A percentile compares a stretch with the other conserved stretches of the same genome.
phyloP scores from a whole-genome alignment of 2,113 vertebrate species.

The Fulmarus glacialis region DNA sequence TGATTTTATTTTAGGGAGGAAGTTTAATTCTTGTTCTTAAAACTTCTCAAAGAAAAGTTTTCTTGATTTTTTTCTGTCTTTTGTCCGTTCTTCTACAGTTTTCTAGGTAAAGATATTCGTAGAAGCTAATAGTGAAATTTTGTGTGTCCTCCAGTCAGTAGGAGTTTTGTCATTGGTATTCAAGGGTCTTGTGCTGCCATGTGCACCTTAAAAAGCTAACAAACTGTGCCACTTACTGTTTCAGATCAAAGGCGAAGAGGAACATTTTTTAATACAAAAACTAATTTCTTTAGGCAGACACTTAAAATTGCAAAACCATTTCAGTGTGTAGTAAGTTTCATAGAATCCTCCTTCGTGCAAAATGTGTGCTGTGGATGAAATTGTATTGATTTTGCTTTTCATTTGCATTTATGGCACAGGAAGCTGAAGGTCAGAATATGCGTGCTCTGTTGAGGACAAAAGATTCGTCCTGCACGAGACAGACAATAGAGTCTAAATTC shows the following conservation, averaged over 20 bases:
- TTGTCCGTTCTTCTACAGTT: neutral
- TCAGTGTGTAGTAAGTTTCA: fast-evolving
- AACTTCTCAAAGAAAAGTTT: neutral
- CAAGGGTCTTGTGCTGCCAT: neutral
- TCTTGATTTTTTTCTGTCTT: neutral
- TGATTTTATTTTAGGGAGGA: neutral
- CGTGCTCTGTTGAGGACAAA: neutral
- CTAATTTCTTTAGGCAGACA: neutral
- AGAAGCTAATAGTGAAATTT: neutral
- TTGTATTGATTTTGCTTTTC: neutral
- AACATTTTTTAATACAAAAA: neutral
- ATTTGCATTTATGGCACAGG: neutral
- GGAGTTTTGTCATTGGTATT: neutral
- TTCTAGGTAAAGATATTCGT: neutral
- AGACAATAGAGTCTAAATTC: neutral
- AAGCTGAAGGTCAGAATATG: neutral
- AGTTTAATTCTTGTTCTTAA: neutral
- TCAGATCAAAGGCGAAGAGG: neutral
- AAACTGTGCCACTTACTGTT: neutral
- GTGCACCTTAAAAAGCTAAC: neutral
- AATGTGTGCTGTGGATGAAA: neutral
- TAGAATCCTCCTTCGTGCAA: neutral
- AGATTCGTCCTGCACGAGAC: neutral
- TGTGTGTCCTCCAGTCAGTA: neutral
- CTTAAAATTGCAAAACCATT: neutral